phyloP scores from a whole-genome alignment of 2,888 invertebrate genomes.

The Hypomecis punctinalis region DNA sequence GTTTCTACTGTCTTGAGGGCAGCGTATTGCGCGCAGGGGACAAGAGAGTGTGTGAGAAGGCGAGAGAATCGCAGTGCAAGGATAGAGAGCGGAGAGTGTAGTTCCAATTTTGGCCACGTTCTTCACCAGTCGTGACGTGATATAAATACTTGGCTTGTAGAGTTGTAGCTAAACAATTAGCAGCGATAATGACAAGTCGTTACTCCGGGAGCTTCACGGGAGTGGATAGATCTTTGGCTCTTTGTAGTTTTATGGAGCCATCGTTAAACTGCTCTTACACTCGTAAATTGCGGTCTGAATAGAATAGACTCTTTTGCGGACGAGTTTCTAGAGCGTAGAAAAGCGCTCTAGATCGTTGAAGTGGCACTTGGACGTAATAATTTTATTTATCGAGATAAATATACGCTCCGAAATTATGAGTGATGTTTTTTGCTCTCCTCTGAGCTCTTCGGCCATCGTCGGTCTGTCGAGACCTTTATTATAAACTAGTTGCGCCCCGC shows the following conservation, averaged over 20 bases:
- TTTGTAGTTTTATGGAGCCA: constrained; percentile 15
- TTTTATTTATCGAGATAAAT: too few species aligned
- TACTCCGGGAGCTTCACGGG: constrained; percentile 10
- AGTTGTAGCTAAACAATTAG: constrained; percentile 6
- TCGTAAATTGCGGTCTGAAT: constrained; percentile 3
- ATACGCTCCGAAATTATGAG: too few species aligned
- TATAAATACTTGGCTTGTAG: not conserved
- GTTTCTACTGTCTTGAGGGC: too few species aligned
- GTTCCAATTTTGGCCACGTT: not conserved
- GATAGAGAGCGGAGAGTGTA: too few species aligned
- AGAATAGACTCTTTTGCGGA: not conserved
- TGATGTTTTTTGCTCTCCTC: too few species aligned
- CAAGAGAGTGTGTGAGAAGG: too few species aligned
- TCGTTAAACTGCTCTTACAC: constrained; percentile 3
- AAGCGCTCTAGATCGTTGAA: not conserved
- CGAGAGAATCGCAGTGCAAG: too few species aligned
- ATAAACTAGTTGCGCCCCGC: too few species aligned
- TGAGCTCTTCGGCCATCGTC: too few species aligned
- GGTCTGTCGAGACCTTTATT: too few species aligned
- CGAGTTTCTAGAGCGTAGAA: not conserved
- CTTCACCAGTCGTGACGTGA: not conserved
- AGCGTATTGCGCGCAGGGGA: too few species aligned
- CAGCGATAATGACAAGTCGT: constrained; percentile 10
- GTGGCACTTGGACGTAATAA: too few species aligned
- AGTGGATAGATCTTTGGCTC: not conserved